phyloP scores from a whole-genome alignment of 1,140 invertebrate genomes.

The Bilobella aurantiaca region DNA sequence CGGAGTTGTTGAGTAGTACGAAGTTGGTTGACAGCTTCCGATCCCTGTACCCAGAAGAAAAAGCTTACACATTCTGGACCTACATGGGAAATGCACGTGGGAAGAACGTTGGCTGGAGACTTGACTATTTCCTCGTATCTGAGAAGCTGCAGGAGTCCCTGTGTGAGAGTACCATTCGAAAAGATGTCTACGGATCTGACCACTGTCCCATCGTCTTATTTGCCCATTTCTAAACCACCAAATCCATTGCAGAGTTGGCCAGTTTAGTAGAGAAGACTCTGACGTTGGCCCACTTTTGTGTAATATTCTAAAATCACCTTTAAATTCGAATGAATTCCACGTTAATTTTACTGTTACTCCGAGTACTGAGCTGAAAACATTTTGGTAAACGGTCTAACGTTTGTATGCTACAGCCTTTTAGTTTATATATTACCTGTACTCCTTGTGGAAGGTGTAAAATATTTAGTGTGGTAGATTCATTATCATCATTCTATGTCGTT shows the following conservation, averaged over 20 bases:
- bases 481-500: too few relatives aligned
- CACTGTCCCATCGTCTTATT: conserved; percentile 75
- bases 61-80: conserved; percentile 89
- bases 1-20: conserved; percentile 61
- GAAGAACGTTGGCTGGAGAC: conserved; percentile 90
- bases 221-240: conserved; percentile 44
- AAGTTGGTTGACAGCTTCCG: conserved; percentile 80
- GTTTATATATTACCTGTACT: too few relatives aligned
- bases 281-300: too few relatives aligned
- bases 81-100: conserved; percentile 72
- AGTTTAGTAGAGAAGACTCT: background rate
- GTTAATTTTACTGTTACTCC: conserved; percentile 9
- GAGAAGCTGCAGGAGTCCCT: conserved; percentile 61
- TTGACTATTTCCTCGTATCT: conserved; percentile 90
- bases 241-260: background rate
- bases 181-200: conserved; percentile 68
- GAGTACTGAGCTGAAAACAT: too few relatives aligned
- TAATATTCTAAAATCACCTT: background rate
- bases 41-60: conserved; percentile 73
- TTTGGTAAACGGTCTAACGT: too few relatives aligned
- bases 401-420: too few relatives aligned
- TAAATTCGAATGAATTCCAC: background rate
- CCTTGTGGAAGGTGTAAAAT: too few relatives aligned
- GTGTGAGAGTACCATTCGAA: conserved; percentile 68
- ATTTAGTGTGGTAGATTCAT: too few relatives aligned